Percentiles rank a stretch among this genome's conserved stretches.
phyloP scores from a whole-genome alignment of 1,140 invertebrate species.

The Cydia splendana region DNA sequence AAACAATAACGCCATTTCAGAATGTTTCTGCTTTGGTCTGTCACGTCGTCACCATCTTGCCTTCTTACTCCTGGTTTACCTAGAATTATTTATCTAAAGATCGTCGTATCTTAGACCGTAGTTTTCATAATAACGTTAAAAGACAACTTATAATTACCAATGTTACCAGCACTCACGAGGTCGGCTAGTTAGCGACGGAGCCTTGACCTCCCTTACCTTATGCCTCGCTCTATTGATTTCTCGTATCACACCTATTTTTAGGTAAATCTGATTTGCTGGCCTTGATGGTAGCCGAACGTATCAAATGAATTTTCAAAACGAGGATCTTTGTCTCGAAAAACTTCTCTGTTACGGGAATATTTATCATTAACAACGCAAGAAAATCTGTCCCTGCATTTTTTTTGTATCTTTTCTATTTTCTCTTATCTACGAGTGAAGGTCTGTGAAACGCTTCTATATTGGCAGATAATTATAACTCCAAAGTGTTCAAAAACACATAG shows the following conservation, averaged over 20 bases:
- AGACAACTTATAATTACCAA: slow-evolving; percentile 10
- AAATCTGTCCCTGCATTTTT: too few relatives aligned
- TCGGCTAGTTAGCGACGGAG: slow-evolving; percentile 3
- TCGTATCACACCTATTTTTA: slow-evolving; percentile 31
- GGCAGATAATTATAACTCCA: too few relatives aligned
- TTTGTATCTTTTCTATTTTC: too few relatives aligned
- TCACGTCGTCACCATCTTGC: too few relatives aligned
- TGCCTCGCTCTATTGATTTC: slow-evolving; percentile 11
- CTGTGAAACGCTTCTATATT: too few relatives aligned
- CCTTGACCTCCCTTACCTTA: slow-evolving; percentile 13
- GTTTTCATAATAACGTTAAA: not conserved
- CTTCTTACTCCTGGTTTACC: too few relatives aligned
- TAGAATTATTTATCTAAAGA: too few relatives aligned
- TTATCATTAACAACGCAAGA: too few relatives aligned
- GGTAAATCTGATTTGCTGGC: slow-evolving; percentile 15
- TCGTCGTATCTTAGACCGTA: not conserved
- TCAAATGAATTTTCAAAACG: not conserved
- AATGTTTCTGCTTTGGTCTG: too few relatives aligned
- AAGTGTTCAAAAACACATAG: not conserved
- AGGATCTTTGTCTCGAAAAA: not conserved
- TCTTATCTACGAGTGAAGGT: too few relatives aligned
- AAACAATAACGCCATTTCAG: too few relatives aligned
- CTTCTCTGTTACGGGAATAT: not conserved
- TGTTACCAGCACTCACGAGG: slow-evolving; percentile 15
- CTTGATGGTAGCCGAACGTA: not conserved